A percentile compares a stretch with the other conserved stretches of the same genome.
Evolutionary conservation across 2,113 vertebrate species (phyloP).

Genomic region (Andinoacara biseriatus): DNA sequence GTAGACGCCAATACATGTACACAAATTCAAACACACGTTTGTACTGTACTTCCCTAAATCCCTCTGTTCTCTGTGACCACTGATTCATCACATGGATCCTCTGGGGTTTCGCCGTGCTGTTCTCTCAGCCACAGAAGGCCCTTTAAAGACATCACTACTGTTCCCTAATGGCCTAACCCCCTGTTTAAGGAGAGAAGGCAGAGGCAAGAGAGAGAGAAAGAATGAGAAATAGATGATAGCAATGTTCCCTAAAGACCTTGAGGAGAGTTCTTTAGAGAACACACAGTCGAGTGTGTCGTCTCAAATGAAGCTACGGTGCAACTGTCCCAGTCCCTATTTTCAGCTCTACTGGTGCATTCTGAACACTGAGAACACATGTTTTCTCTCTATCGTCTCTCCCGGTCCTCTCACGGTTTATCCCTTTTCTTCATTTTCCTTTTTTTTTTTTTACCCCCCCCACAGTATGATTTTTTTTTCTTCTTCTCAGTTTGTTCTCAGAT

Average conservation of each 20-base stretch:
- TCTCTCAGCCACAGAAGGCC: constrained; percentile 64
- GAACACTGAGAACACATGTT: constrained; percentile 69
- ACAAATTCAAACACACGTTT: not conserved
- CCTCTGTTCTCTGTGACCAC: constrained; percentile 44
- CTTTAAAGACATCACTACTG: constrained; percentile 68
- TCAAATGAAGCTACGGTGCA: constrained; percentile 64
- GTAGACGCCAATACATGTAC: constrained; percentile 13
- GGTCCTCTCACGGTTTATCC: constrained; percentile 8
- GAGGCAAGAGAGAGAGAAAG: constrained; percentile 1
- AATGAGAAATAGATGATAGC: constrained; percentile 48
- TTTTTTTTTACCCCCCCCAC: not conserved
- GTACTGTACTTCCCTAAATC: constrained; percentile 30
- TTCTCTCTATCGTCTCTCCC: constrained; percentile 50
- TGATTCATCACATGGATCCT: constrained; percentile 58
- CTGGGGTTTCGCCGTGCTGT: constrained; percentile 57
- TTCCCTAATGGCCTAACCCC: constrained; percentile 67
- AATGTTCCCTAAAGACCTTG: constrained; percentile 60
- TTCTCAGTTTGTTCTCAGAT: not conserved
- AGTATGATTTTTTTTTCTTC: not conserved
- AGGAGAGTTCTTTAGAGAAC: constrained; percentile 67
- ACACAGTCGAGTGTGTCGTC: constrained; percentile 70
- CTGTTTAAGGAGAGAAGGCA: constrained; percentile 40
- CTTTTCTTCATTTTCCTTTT: constrained; percentile 10
- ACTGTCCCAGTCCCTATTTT: constrained; percentile 70
- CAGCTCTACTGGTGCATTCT: constrained; percentile 70